Evolutionary conservation across 2,888 invertebrate species (phyloP), one percentile per base, ranked within the genome.

Genomic region (Muschampia plurimacula): DNA sequence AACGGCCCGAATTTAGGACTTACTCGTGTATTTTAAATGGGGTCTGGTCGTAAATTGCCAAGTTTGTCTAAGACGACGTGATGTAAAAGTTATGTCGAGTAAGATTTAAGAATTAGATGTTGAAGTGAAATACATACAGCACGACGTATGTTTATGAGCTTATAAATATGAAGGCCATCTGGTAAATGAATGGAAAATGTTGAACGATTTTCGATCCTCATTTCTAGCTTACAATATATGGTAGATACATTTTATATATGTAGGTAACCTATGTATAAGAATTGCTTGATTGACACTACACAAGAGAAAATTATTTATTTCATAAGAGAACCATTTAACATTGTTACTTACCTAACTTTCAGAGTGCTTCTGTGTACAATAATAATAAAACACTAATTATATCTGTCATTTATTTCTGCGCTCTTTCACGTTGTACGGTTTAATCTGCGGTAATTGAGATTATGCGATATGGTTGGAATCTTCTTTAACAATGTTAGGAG

Each of bases 361-460:
- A 12, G 57, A 22, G 60, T n/a, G 36, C n/a, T 60, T 63, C 63
- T 63, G 59, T 13, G 8, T 41, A 39, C n/a, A 39, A 41, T 63
- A 39, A 63, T 22, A 41, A 63, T 41, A 41, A 41, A 39, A 36
- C 60, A 13, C 41, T 63, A 41, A 63, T 63, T 39, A 63, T 2
- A 63, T 63, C 63, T 41, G 63, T 63, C 63, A 41, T 39, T 41
- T 36, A 36, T 39, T 3, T 63, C 62, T 63, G 62, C 59, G 59
- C 28, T 13, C 13, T 60, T 32, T 60, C 36, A 36, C 13, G 55
- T 55, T 55, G 55, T 60, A 36, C 36, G 28, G 36, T 60, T 10
- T 44, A 15, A 22, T 63, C 44, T 63, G 9, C 13, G 32, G 13
- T 60, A 32, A 60, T 32, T 60, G 10, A 36, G 32, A 60, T 60